Evolutionary conservation across 2,888 invertebrate genomes (phyloP).

Genomic region (Kryphioiulus occultus): DNA sequence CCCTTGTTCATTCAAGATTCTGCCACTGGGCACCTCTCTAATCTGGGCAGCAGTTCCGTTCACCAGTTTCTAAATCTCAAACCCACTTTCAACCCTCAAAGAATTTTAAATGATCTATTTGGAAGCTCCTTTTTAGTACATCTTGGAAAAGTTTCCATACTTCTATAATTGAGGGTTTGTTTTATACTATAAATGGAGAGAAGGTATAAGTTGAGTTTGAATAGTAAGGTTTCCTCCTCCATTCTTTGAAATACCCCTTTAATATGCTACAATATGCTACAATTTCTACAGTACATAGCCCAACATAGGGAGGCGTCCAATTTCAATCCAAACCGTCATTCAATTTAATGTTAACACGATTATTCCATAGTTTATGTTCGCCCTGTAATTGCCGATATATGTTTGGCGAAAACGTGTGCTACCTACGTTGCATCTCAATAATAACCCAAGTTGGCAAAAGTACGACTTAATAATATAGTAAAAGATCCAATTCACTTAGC

Average conservation of each 20-base stretch:
- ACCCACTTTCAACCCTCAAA: too few relatives aligned
- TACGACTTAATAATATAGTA: not conserved
- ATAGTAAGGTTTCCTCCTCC: too few relatives aligned
- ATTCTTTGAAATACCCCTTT: too few relatives aligned
- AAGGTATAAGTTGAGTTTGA: too few relatives aligned
- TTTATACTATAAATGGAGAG: too few relatives aligned
- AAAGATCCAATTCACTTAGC: not conserved
- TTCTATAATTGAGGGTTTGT: too few relatives aligned
- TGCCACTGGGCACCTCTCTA: not conserved
- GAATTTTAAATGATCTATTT: too few relatives aligned
- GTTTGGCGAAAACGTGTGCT: not conserved
- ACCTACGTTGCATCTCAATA: not conserved
- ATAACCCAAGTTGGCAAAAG: not conserved
- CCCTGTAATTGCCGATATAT: not conserved
- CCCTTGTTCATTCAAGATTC: not conserved
- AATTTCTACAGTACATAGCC: not conserved
- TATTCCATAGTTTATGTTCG: not conserved
- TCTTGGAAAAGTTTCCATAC: too few relatives aligned
- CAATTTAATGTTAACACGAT: not conserved
- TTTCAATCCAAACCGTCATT: not conserved
- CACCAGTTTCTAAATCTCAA: too few relatives aligned
- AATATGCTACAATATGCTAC: too few relatives aligned
- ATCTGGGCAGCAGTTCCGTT: not conserved
- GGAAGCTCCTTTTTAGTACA: too few relatives aligned
- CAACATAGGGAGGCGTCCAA: not conserved